Evolutionary conservation across 2,113 vertebrate species (phyloP).

Genomic region (Calonectris borealis): DNA sequence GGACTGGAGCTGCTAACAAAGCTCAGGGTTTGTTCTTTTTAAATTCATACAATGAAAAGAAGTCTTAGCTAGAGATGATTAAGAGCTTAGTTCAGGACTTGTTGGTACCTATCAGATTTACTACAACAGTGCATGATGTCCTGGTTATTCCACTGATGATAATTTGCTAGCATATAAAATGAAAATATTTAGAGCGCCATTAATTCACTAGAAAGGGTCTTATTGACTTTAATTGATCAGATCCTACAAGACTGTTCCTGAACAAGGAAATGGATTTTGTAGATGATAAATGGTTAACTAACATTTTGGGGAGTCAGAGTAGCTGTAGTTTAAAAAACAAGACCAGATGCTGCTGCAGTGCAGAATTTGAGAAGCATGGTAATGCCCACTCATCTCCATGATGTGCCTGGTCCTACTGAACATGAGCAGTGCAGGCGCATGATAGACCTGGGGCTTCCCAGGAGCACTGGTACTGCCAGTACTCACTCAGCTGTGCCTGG

Average conservation of each 20-base stretch:
- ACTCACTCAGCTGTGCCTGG: not conserved
- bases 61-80: not conserved
- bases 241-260: not conserved
- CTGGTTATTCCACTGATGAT: not conserved
- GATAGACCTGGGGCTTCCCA: not conserved
- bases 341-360: not conserved
- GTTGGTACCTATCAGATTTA: not conserved
- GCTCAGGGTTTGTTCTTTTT: not conserved
- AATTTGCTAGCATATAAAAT: not conserved
- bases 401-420: not conserved
- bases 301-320: not conserved
- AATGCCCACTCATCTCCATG: not conserved
- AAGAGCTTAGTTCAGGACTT: not conserved
- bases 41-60: not conserved
- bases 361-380: not conserved
- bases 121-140: not conserved
- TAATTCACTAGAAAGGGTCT: not conserved
- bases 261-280: not conserved
- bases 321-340: not conserved
- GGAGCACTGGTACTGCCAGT: not conserved
- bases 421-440: accelerated
- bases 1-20: not conserved
- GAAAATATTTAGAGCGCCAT: not conserved
- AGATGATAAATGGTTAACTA: not conserved
- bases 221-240: not conserved